Percentiles rank a stretch among this genome's conserved stretches.
Evolutionary conservation across 2,797 vertebrate species (phyloP).

Genomic region (Epinephelus malabaricus): DNA sequence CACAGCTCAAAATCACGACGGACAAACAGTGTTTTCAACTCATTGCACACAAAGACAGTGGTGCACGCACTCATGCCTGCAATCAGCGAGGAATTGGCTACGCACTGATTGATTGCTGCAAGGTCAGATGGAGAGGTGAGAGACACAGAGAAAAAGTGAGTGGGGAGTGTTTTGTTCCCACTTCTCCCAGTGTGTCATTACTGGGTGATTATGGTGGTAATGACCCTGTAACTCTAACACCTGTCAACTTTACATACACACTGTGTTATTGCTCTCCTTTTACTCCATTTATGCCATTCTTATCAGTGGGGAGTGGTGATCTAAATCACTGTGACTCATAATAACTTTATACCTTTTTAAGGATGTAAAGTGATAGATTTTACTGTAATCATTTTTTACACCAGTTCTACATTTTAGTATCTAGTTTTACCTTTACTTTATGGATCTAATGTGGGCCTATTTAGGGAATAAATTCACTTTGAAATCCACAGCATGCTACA

Average conservation of each 20-base stretch:
- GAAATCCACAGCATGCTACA: neutral
- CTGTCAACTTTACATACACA: conserved; percentile 68
- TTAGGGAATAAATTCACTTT: neutral
- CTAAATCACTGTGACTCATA: conserved; percentile 20
- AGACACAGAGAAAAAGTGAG: conserved; percentile 9
- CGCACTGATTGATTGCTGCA: conserved; percentile 53
- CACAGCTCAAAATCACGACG: neutral
- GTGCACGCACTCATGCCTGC: neutral
- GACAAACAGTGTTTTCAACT: neutral
- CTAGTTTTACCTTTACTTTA: neutral
- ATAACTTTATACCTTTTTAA: neutral
- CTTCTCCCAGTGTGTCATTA: conserved; percentile 65
- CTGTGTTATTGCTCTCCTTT: conserved; percentile 7
- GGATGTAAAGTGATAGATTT: neutral
- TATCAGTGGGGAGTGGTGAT: conserved; percentile 25
- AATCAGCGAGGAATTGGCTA: conserved; percentile 32
- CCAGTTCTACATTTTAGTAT: conserved; percentile 1
- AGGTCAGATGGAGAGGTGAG: conserved; percentile 47
- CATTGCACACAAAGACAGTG: conserved; percentile 5
- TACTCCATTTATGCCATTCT: conserved; percentile 22
- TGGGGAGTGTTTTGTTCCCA: conserved; percentile 28
- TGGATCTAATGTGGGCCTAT: neutral
- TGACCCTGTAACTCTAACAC: conserved; percentile 70
- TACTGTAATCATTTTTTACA: neutral
- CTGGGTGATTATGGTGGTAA: conserved; percentile 73